Base-by-base conservation (phyloP, 2,797 vertebrate genomes). In the Hypotaenidia okinawae region DNA sequence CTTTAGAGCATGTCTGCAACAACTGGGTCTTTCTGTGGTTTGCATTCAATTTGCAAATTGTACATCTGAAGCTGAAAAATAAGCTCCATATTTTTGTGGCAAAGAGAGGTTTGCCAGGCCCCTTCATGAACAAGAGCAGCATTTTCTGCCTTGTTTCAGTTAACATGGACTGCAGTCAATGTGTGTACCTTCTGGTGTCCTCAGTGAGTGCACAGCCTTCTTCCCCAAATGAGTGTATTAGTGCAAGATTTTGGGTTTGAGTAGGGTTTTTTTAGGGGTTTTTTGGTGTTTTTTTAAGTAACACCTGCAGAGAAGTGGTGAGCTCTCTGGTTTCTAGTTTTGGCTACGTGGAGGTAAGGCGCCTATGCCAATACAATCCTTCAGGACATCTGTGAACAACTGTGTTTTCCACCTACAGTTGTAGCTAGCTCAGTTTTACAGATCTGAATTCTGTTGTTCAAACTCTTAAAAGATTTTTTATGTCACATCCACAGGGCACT, bases 81-180 rank as follows among this genome's bases (percentile, higher is more conserved):
- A 92, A 93, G 68, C 75, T 93, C 45, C 22, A 8, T 96, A 32
- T 85, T 93, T 96, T 25, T 95, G 95, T 92, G 92, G 90, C 92
- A 14, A 80, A 72, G 47, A 0, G 3, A 81, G 64, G 75, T 78
- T 93, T 94, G 54, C 84, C 90, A 87, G 45, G 69, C 61, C 54
- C 54, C 45, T 81, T 85, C 54, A 92, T 64, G 85, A 94, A 72
- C 0, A 1, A 58, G 68, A 81, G 68, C 19, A 23, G 22, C 32
- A 15, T 54, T 83, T 64, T 93, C 93, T 88, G 90, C 87, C 91
- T 95, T 91, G 64, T 91, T 95, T 91, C 94, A 85, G 87, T 89
- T 94, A n/a, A n/a, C 61, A 58, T 5, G 68, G 87, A 74, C 64
- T 87, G 69, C 73, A 81, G 79, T 63, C 76, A 86, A 45, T 0